These are phyloP conservation scores for Toxotes lorentzi DNA, from an alignment of 2,797 vertebrate genomes.

Conservation along the genomic window DNA sequence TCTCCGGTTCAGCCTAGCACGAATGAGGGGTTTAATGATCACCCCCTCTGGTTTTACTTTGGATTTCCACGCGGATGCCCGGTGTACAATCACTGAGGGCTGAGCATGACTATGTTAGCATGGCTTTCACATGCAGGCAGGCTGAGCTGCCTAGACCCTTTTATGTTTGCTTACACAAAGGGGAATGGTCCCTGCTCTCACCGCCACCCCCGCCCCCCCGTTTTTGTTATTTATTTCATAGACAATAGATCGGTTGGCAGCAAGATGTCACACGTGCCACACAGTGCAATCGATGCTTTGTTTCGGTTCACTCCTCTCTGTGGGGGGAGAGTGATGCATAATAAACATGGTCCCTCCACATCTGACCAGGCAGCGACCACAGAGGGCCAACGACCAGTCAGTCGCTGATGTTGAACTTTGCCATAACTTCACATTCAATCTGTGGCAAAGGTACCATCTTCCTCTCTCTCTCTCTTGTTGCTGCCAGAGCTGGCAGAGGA, in stretches of 20 bases:
- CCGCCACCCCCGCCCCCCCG: rapidly evolving
- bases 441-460: background rate
- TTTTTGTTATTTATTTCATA: background rate
- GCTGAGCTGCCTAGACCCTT: slow-evolving; percentile 38
- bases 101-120: slow-evolving; percentile 25
- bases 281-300: slow-evolving; percentile 67
- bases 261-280: slow-evolving; percentile 62
- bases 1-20: background rate
- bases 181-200: slow-evolving; percentile 23
- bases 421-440: slow-evolving; percentile 19
- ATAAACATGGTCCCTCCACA: slow-evolving; percentile 38
- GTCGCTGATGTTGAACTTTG: slow-evolving; percentile 34
- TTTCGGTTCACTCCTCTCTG: slow-evolving; percentile 50
- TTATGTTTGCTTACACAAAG: slow-evolving; percentile 64
- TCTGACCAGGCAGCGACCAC: slow-evolving; percentile 28
- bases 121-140: slow-evolving; percentile 44
- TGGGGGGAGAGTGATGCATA: slow-evolving; percentile 16
- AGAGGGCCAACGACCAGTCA: slow-evolving; percentile 27
- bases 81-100: slow-evolving; percentile 5
- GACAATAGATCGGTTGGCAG: slow-evolving; percentile 61
- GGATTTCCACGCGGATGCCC: slow-evolving; percentile 27
- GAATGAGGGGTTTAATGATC: background rate
- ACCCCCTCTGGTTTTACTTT: background rate
- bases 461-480: background rate
- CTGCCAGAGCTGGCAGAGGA: too few species aligned